Base-by-base conservation (phyloP, 2,888 invertebrate species). In the Caenorhabditis uteleia region DNA sequence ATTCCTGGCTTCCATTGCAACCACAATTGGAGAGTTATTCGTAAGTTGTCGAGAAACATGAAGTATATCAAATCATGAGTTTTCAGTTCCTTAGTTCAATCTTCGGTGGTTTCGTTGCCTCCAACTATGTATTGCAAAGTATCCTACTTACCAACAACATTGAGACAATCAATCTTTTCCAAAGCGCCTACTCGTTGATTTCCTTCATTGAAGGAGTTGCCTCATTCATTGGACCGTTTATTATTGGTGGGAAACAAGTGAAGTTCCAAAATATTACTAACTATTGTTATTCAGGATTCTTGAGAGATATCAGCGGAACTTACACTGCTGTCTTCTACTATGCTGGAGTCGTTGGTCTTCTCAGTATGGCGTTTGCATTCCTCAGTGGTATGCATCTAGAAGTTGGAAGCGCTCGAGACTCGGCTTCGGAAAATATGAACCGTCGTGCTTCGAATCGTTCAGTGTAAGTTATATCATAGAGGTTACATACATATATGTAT, bases 121-220 rank as follows among this genome's bases (percentile, higher is more conserved):
- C 61, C n/a, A 75, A 75, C 43, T 75, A 70, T 44, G 70, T 65
- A 3, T 48, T 75, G 0, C 71, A 70, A 16, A 47, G 50, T 3
- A 56, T 74, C 6, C 14, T 68, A 6, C 92, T 94, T 69, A 87
- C 93, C 56, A 92, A 93, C 57, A 90, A 93, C 83, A 88, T 92
- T 77, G 91, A 93, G 70, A 90, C 91, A n/a, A 84, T 94, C 73
- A 92, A 92, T 84, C 88, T 91, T 78, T 92, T 95, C 84, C 92
- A 93, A 43, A 91, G 90, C 83, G 93, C 93, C 4, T 94, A 93
- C 82, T 94, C 94, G 0, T 85, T 94, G 75, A 85, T 93, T 77
- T 86, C 93, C 82, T 86, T 94, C 46, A 91, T 92, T 21, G 93
- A 94, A 84, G 95, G 95, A 2, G 85, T 93, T 29, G 92, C 92